Conservation (phyloP, 2,888 invertebrate species). For the Xylophagus ater region DNA sequence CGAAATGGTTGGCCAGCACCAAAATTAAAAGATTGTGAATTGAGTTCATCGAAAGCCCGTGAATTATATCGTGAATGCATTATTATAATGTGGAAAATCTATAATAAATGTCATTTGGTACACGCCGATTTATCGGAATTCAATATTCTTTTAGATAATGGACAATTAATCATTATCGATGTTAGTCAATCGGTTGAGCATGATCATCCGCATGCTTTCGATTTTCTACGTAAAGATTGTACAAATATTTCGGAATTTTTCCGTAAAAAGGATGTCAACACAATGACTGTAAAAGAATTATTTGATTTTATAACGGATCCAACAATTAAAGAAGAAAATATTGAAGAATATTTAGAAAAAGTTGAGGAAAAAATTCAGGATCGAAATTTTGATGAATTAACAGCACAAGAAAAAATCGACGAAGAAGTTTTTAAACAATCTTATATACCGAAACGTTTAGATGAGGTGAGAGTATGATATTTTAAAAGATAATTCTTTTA, state of each 20-base stretch:
- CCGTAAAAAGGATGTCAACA: conserved; percentile 77
- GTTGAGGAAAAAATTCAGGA: conserved; percentile 57
- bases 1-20: conserved; percentile 87
- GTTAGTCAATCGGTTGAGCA: conserved; percentile 98
- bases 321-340: conserved; percentile 66
- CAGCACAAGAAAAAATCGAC: conserved; percentile 66
- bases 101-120: conserved; percentile 84
- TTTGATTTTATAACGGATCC: conserved; percentile 96
- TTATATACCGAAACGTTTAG: conserved; percentile 85
- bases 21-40: conserved; percentile 74
- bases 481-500: background rate
- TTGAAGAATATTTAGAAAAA: conserved; percentile 67
- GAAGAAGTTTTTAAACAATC: conserved; percentile 89
- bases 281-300: conserved; percentile 79
- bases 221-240: conserved; percentile 91
- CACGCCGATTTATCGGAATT: conserved; percentile 98
- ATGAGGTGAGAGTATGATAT: conserved; percentile 73
- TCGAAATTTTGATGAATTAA: conserved; percentile 51
- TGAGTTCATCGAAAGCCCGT: conserved; percentile 61
- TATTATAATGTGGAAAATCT: conserved; percentile 86
- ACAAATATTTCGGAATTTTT: conserved; percentile 88
- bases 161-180: conserved; percentile 84
- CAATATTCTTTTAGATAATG: conserved; percentile 78
- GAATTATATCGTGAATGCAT: conserved; percentile 71
- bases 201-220: conserved; percentile 90